A percentile compares a stretch with the other conserved stretches of the same genome.
Evolutionary conservation across 2,888 invertebrate genomes (phyloP).

Genomic region (Acleris emargana): DNA sequence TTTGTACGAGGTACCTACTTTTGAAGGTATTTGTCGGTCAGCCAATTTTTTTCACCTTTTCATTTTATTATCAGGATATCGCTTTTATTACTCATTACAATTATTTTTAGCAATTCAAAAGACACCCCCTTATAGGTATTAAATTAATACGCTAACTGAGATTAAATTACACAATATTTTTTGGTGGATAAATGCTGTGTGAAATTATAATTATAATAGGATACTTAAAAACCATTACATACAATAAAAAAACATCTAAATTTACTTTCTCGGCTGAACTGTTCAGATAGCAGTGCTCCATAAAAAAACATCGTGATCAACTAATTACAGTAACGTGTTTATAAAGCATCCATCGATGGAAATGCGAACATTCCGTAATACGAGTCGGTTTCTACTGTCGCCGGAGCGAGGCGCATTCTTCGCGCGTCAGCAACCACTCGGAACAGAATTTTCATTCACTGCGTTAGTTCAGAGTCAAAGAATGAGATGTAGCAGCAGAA

Average conservation of each 20-base stretch:
- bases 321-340: constrained; percentile 39
- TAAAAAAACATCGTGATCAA: constrained; percentile 32
- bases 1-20: no score
- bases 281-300: constrained; percentile 12
- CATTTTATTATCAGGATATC: no score
- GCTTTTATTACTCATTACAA: no score
- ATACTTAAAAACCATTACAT: no score
- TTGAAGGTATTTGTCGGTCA: no score
- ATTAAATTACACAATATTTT: no score
- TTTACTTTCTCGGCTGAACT: constrained; percentile 11
- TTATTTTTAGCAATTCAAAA: no score
- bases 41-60: no score
- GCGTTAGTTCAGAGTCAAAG: constrained; percentile 21
- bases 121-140: no score
- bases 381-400: constrained; percentile 70
- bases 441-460: constrained; percentile 64
- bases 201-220: no score
- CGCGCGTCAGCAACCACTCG: constrained; percentile 74
- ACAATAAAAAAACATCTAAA: not conserved
- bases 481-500: not conserved
- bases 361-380: constrained; percentile 57
- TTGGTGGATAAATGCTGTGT: no score
- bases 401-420: constrained; percentile 71
- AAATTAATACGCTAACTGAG: no score
- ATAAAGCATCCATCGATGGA: constrained; percentile 39